These are phyloP conservation scores for Serranus cabrilla DNA, from an alignment of 2,797 vertebrate species.

Conservation along the genomic window DNA sequence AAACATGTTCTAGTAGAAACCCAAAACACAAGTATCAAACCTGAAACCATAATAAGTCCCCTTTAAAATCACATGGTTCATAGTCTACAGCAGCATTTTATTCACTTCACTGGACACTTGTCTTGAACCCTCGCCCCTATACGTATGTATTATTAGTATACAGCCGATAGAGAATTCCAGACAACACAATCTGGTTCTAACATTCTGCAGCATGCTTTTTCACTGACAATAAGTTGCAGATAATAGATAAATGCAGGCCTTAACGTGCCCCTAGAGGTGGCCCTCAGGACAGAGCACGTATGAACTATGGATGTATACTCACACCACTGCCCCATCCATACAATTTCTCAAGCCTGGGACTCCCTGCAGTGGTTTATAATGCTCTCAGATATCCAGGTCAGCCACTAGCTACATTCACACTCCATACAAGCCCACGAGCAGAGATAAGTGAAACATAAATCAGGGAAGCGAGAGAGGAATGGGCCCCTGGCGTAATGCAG, in stretches of 20 bases:
- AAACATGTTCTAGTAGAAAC: too few relatives aligned
- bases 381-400: conserved; percentile 77
- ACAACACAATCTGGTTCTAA: conserved; percentile 19
- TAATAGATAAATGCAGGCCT: conserved; percentile 65
- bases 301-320: conserved; percentile 69
- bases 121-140: neutral
- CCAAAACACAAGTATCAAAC: too few relatives aligned
- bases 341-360: conserved; percentile 63
- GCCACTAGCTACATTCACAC: conserved; percentile 61
- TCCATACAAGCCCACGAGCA: conserved; percentile 60
- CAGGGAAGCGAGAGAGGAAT: conserved; percentile 72
- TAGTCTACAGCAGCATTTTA: neutral
- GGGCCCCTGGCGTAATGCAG: conserved; percentile 77
- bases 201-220: conserved; percentile 45
- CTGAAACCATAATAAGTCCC: too few relatives aligned
- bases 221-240: conserved; percentile 55
- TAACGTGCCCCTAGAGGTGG: conserved; percentile 46
- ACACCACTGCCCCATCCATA: conserved; percentile 46
- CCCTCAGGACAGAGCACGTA: conserved; percentile 55
- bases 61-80: neutral
- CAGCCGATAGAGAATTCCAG: conserved; percentile 12
- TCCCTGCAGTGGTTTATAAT: conserved; percentile 72
- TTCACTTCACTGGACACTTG: neutral
- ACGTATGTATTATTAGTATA: neutral
- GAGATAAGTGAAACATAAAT: conserved; percentile 84